A percentile compares a stretch with the other conserved stretches of the same genome.
These are phyloP conservation scores for Cacatua alba DNA, from an alignment of 2,113 vertebrate genomes.

Conservation along the genomic window DNA sequence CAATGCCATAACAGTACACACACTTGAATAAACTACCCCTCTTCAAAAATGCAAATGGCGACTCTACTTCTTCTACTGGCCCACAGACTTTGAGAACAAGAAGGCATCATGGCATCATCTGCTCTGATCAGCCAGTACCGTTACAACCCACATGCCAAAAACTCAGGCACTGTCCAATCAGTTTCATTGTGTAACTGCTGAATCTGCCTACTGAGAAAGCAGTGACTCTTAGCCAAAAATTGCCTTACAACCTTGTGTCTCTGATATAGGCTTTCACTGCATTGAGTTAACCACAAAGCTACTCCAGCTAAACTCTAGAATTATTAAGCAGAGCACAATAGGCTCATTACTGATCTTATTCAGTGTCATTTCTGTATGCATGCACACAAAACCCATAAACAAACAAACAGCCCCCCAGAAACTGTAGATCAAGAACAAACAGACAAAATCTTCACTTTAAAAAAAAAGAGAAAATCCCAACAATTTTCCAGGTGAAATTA, in stretches of 20 bases:
- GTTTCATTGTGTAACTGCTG: neutral
- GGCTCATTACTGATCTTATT: neutral
- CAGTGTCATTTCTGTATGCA: neutral
- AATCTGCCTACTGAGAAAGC: neutral
- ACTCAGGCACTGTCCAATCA: rapidly evolving
- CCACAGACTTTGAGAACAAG: neutral
- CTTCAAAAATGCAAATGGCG: neutral
- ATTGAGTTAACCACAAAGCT: neutral
- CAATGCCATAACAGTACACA: neutral
- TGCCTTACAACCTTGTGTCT: neutral
- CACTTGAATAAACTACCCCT: neutral
- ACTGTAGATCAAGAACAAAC: neutral
- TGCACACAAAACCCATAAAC: neutral
- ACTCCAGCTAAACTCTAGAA: neutral
- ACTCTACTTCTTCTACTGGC: neutral
- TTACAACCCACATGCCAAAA: neutral
- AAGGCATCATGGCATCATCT: rapidly evolving
- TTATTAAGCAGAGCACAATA: neutral
- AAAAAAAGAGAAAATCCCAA: neutral
- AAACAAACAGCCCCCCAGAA: neutral
- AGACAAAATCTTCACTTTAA: neutral
- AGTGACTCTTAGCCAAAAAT: neutral
- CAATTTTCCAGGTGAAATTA: constrained; percentile 9
- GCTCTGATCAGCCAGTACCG: neutral
- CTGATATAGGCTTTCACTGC: neutral